phyloP scores from a whole-genome alignment of 2,888 invertebrate genomes.

The Luperina testacea region DNA sequence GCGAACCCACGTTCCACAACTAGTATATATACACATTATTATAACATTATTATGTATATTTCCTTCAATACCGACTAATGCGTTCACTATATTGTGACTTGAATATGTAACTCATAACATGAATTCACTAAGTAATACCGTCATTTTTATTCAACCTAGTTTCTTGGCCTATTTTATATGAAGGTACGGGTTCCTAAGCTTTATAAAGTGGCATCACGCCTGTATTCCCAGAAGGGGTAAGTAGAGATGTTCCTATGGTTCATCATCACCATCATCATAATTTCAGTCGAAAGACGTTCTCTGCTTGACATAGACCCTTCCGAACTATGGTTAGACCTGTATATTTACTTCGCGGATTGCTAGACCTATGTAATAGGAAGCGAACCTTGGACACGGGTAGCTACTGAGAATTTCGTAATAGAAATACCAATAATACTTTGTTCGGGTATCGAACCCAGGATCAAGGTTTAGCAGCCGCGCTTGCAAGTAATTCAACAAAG shows the following conservation, averaged over 20 bases:
- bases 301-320: neutral
- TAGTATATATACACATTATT: neutral
- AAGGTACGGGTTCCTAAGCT: neutral
- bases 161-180: neutral
- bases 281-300: neutral
- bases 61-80: constrained; percentile 47
- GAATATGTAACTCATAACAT: constrained; percentile 43
- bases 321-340: neutral
- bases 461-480: neutral
- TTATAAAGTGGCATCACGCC: neutral
- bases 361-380: neutral
- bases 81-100: constrained; percentile 46
- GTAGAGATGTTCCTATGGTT: neutral
- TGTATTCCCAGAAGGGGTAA: neutral
- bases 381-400: neutral
- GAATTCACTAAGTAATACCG: constrained; percentile 36
- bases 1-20: neutral
- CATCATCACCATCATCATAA: neutral
- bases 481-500: neutral
- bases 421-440: neutral
- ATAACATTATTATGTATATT: constrained; percentile 32
- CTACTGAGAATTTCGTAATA: neutral
- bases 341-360: neutral
- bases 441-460: neutral
- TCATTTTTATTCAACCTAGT: constrained; percentile 28